Conservation (phyloP, 2,888 invertebrate species). For the Andrena flavipes region DNA sequence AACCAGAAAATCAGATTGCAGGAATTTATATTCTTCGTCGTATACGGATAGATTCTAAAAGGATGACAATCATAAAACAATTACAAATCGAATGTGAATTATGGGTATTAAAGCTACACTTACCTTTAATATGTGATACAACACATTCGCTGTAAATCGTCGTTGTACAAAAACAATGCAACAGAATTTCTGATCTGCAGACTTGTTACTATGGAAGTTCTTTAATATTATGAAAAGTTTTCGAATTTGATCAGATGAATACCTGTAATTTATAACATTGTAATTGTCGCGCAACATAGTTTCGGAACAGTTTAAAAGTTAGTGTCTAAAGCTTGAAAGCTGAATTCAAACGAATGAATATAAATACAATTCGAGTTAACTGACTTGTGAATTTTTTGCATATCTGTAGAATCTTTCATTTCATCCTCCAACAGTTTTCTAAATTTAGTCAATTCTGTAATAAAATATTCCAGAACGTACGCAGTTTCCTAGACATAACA, state of each 20-base stretch:
- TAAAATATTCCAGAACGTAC: constrained; percentile 77
- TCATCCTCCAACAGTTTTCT: constrained; percentile 86
- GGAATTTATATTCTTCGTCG: constrained; percentile 86
- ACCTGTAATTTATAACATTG: constrained; percentile 61
- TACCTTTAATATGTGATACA: constrained; percentile 89
- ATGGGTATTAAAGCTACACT: constrained; percentile 8
- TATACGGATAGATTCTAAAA: constrained; percentile 73
- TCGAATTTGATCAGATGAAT: constrained; percentile 88
- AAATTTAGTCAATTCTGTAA: constrained; percentile 84
- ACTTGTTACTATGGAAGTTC: constrained; percentile 84
- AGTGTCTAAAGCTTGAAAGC: neutral
- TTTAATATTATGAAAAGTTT: constrained; percentile 88
- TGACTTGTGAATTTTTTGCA: constrained; percentile 86
- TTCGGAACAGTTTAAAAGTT: neutral
- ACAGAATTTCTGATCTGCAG: constrained; percentile 86
- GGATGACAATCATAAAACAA: constrained; percentile 6
- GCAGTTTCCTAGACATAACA: constrained; percentile 68
- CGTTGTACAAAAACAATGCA: constrained; percentile 91
- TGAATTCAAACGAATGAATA: neutral
- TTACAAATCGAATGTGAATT: neutral
- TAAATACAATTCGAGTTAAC: constrained; percentile 35
- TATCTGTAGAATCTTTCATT: constrained; percentile 84
- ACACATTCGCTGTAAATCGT: constrained; percentile 91
- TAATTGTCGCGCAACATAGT: neutral
- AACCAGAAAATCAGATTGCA: constrained; percentile 90